Conservation (phyloP, 2,888 invertebrate genomes). For the Resseliella maxima region DNA sequence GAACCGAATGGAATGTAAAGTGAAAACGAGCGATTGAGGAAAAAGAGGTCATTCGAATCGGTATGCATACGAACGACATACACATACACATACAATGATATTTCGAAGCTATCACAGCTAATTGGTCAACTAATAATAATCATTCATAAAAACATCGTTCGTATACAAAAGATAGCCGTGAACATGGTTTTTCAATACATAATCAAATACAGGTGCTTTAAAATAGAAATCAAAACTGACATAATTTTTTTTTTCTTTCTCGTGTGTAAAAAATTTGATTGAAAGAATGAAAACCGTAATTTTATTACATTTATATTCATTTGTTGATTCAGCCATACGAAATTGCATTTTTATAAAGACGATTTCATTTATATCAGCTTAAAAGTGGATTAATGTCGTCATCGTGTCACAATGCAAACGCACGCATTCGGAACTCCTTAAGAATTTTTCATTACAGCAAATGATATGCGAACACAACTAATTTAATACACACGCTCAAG, state of each 20-base stretch:
- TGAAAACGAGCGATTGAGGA: background rate
- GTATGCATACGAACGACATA: slow-evolving; percentile 24
- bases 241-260: slow-evolving; percentile 12
- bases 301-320: too few relatives aligned
- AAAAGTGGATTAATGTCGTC: slow-evolving; percentile 28
- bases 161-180: too few relatives aligned
- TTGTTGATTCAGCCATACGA: too few relatives aligned
- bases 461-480: background rate
- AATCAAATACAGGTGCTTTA: background rate
- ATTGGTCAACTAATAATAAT: background rate
- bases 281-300: too few relatives aligned
- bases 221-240: background rate
- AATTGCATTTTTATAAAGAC: too few relatives aligned
- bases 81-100: too few relatives aligned
- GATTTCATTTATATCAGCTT: background rate
- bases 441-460: background rate
- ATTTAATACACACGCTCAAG: background rate
- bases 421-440: background rate
- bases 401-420: background rate
- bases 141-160: too few relatives aligned
- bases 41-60: slow-evolving; percentile 51
- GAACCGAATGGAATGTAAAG: slow-evolving; percentile 25
- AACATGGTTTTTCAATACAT: background rate
- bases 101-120: background rate
- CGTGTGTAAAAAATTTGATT: too few relatives aligned